phyloP scores from a whole-genome alignment of 1,140 invertebrate genomes.

The Caenorhabditis inopinata region DNA sequence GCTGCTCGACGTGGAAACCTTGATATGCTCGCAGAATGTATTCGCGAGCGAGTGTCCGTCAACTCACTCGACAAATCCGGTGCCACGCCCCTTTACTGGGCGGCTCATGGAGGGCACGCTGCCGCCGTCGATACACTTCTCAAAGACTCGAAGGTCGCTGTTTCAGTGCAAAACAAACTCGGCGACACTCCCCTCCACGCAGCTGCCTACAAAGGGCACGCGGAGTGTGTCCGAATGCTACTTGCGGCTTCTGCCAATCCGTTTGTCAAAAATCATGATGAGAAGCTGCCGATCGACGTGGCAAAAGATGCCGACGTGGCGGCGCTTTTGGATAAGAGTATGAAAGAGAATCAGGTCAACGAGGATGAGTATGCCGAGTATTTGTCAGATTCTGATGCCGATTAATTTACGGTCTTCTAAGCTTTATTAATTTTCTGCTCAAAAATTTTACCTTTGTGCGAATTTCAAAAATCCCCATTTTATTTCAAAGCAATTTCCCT shows the following conservation, averaged over 20 bases:
- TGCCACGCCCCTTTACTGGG: constrained; percentile 76
- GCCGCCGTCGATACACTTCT: constrained; percentile 67
- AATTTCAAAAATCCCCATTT: too few relatives aligned
- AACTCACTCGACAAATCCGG: constrained; percentile 75
- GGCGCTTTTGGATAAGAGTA: constrained; percentile 66
- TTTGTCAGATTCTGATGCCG: constrained; percentile 31
- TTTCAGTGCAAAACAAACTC: constrained; percentile 68
- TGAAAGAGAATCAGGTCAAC: constrained; percentile 49
- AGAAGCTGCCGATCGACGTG: constrained; percentile 70
- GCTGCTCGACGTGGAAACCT: constrained; percentile 75
- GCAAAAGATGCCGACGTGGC: constrained; percentile 67
- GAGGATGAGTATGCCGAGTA: constrained; percentile 45
- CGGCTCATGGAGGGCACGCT: constrained; percentile 71
- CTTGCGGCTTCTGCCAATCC: constrained; percentile 68
- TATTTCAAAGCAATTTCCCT: too few relatives aligned
- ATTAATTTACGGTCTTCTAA: not conserved
- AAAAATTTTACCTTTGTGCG: not conserved
- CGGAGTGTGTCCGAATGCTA: constrained; percentile 70
- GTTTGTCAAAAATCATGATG: constrained; percentile 70
- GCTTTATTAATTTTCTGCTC: too few relatives aligned
- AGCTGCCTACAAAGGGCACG: constrained; percentile 69
- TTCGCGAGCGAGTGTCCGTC: constrained; percentile 70
- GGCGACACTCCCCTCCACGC: constrained; percentile 71
- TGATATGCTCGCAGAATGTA: constrained; percentile 72
- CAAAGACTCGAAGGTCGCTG: constrained; percentile 63